A percentile compares a stretch with the other conserved stretches of the same genome.
phyloP scores from a whole-genome alignment of 1,140 invertebrate species.

The Helicoverpa zea region DNA sequence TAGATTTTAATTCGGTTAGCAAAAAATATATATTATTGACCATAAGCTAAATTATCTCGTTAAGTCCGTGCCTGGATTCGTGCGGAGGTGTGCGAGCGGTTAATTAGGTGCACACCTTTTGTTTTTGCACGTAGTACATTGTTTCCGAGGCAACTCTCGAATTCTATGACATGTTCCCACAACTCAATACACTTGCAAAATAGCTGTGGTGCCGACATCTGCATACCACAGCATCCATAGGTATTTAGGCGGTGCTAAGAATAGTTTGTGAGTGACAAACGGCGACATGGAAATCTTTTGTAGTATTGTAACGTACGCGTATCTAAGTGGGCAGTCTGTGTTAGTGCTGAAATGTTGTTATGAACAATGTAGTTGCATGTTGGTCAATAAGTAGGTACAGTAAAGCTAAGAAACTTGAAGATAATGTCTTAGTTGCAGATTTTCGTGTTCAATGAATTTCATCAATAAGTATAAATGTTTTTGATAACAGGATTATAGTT shows the following conservation, averaged over 20 bases:
- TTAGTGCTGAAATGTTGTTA: neutral
- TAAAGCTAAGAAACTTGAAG: neutral
- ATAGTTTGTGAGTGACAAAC: slow-evolving; percentile 45
- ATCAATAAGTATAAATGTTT: no score
- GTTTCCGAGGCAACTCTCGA: slow-evolving; percentile 70
- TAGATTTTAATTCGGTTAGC: no score
- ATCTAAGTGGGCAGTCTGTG: slow-evolving; percentile 14
- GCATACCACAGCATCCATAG: slow-evolving; percentile 45
- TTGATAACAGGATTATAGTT: no score
- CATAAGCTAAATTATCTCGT: neutral
- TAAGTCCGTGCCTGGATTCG: slow-evolving; percentile 59
- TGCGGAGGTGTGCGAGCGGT: slow-evolving; percentile 64
- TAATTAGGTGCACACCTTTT: slow-evolving; percentile 77
- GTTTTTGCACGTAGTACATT: slow-evolving; percentile 75
- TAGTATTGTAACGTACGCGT: slow-evolving; percentile 15
- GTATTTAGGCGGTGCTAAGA: slow-evolving; percentile 49
- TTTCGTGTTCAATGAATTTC: no score
- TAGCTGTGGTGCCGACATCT: slow-evolving; percentile 52
- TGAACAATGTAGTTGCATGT: neutral
- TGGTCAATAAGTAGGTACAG: neutral
- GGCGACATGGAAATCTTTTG: slow-evolving; percentile 36
- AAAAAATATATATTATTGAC: no score
- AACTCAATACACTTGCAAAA: slow-evolving; percentile 76
- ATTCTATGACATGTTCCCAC: slow-evolving; percentile 77
- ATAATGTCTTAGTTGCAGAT: neutral